Evolutionary conservation across 2,888 invertebrate species (phyloP).

Genomic region (Lutraria lutraria): DNA sequence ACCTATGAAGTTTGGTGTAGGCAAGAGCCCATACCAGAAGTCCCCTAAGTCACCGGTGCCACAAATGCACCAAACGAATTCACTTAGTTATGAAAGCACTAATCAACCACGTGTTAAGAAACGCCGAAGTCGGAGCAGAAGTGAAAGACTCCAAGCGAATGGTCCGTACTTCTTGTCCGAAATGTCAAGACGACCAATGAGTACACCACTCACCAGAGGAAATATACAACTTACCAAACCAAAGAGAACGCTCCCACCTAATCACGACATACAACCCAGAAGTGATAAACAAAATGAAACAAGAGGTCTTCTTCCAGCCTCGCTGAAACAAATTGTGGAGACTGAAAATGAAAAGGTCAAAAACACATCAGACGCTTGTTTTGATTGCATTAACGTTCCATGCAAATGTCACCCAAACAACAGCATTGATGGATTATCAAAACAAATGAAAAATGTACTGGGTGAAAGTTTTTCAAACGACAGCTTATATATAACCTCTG

Average conservation of each 20-base stretch:
- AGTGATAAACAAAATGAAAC: neutral
- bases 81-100: neutral
- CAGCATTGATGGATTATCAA: neutral
- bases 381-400: neutral
- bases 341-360: neutral
- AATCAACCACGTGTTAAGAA: neutral
- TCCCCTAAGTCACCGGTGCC: neutral
- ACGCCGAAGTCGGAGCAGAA: neutral
- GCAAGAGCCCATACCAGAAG: constrained; percentile 26
- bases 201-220: neutral
- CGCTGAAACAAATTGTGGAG: neutral
- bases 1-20: constrained; percentile 31
- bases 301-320: neutral
- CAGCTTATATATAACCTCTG: neutral
- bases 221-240: neutral
- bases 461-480: neutral
- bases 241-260: neutral
- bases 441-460: neutral
- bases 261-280: neutral
- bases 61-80: neutral
- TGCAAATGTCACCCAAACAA: neutral
- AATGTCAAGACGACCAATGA: neutral
- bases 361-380: neutral
- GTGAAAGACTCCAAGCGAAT: neutral
- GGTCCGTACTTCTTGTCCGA: neutral